Evolutionary conservation across 2,888 invertebrate genomes (phyloP), one percentile per base, ranked within the genome.

Genomic region (Melinaea menophilus): DNA sequence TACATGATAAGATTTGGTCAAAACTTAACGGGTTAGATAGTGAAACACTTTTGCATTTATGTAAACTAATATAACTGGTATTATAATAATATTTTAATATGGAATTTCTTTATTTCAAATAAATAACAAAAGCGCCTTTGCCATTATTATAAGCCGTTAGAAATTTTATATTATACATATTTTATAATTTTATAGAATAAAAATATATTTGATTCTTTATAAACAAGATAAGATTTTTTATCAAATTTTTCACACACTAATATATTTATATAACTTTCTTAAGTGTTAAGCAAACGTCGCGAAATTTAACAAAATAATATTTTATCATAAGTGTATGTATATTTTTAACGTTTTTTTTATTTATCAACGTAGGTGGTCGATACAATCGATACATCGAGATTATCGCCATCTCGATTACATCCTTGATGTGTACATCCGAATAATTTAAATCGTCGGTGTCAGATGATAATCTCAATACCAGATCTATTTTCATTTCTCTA

Each of bases 311-410:
- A 54, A 63, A 12, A 46, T 56, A 57, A 51, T 62, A 56, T 56
- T 67, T 67, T 67, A 64, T 34, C 64, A 65, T 47, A 46, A 47
- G 41, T 61, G 34, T 59, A 46, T 7, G 35, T 9, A 54, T 51
- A 45, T 56, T 51, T 34, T 37, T 33, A 9, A 4, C 5, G 31
- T 11, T 2, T 9, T 31, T n/a, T 4, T 9, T 57, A 41, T 31
- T n/a, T 33, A 31, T 46, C 51, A 9, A 22, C 61, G 41, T 61
- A 34, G 58, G 64, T 61, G 61, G 64, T 69, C 67, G 48, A 65
- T 54, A 60, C 62, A 65, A 56, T 69, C 64, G 65, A 64, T 65
- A 64, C 61, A 64, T 63, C 60, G 54, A 67, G 68, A 68, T 67
- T 60, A 34, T 62, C 48, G 13, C 55, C 54, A 64, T 66, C 59